Base-by-base conservation (phyloP, 2,888 invertebrate genomes). In the Agonopterix subpropinquella region DNA sequence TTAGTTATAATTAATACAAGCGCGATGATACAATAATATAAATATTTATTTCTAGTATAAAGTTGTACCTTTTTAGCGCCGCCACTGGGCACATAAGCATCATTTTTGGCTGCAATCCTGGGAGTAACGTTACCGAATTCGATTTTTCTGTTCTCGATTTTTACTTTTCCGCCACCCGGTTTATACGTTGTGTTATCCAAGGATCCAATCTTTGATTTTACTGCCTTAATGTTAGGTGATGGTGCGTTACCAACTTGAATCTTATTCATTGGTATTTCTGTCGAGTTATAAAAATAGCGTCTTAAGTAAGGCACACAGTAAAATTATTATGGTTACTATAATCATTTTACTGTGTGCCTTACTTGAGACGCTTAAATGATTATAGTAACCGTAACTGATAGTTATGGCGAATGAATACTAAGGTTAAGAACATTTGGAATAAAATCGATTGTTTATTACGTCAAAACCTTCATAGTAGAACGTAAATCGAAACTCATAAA, bases 151-250 rank as follows among this genome's bases (percentile, higher is more conserved):
- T 92, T 93, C 79, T 96, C 96, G 59, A 97, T 96, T 84, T 95
- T 96, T 13, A 97, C 90, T 66, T 96, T 92, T 47, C 96, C 96
- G 52, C 96, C 96, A 28, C 96, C 96, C 0, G 97, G 97, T 76
- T 93, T 96, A 80, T 97, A 94, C 53, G 93, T 93, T 35, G 96
- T 90, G 78, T 97, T 97, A n/a, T 95, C 93, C 74, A 97, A 81
- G 2, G 97, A 97, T 11, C 97, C 97, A 64, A 97, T 96, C 89
- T 97, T 97, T 18, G 97, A 97, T 76, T 92, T 93, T n/a, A 96
- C 95, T 56, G 94, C 92, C 87, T 97, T 97, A 65, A 96, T 90
- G 80, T 97, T 97, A 28, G 97, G 98, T 49, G 96, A 97, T 51
- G 97, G 96, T 49, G 95, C 95, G 63, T 95, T 93, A 47, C 98